Conservation (phyloP, 2,113 vertebrate species). For the Candoia aspera region DNA sequence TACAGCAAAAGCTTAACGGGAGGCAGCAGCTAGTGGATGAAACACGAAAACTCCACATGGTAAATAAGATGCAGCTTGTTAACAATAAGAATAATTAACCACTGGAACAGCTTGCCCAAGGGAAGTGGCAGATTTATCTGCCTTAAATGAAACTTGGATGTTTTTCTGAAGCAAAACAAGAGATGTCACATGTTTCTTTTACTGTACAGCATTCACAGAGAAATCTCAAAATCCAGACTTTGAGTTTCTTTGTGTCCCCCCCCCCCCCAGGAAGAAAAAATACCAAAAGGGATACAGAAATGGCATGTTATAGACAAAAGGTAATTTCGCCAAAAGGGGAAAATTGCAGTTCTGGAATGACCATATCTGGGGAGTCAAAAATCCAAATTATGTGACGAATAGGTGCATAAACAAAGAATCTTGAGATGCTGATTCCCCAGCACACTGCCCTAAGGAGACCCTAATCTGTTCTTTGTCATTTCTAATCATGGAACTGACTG, state of each 20-base stretch:
- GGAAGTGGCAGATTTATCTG: constrained; percentile 16
- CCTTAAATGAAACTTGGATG: constrained; percentile 12
- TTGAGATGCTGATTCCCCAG: not conserved
- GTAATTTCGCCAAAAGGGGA: not conserved
- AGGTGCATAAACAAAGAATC: too few relatives aligned
- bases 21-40: constrained; percentile 4
- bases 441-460: not conserved
- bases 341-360: not conserved
- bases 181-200: not conserved
- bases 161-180: not conserved
- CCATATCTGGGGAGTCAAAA: not conserved
- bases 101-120: constrained; percentile 22
- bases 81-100: constrained; percentile 22
- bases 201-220: not conserved
- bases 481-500: not conserved
- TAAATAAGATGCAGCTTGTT: constrained; percentile 27
- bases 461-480: not conserved
- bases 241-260: not conserved
- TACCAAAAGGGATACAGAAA: not conserved
- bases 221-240: not conserved
- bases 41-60: constrained; percentile 12
- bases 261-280: not conserved
- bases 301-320: not conserved
- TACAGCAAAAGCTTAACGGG: not conserved
- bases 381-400: not conserved